Base-by-base conservation (phyloP, 2,888 invertebrate genomes). In the Tenthredo livida region DNA sequence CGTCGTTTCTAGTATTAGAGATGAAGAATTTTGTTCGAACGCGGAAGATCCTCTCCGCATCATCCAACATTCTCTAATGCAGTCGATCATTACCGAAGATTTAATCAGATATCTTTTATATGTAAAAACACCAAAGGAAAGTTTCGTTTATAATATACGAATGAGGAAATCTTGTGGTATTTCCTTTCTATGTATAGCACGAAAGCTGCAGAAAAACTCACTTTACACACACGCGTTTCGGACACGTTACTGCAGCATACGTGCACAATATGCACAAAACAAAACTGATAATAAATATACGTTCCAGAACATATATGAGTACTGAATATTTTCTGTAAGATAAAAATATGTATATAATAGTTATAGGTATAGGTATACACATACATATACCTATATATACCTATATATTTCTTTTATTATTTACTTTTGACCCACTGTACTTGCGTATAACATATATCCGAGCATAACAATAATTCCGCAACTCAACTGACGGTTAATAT, bases 91-190 rank as follows among this genome's bases (percentile, higher is more conserved):
- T n/a, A n/a, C 17, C 7, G n/a, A 1, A 54, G 54, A 54, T n/a
- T 54, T 54, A 54, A 7, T 54, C 1, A 54, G n/a, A 54, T n/a
- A 6, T 54, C n/a, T 54, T n/a, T 54, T n/a, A n/a, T 54, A n/a
- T 54, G n/a, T n/a, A 54, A 54, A 54, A n/a, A 50, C 7, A 54
- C 7, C n/a, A 7, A 6, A n/a, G 1, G 54, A 54, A 54, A 54
- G 54, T n/a, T 54, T 54, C 6, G 54, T 17, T 54, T 54, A 54
- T n/a, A 50, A 29, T 29, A 37, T 17, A 54, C 54, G 54, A 54
- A 77, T 77, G 33, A 77, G 17, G 54, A 54, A 77, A 77, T 33
- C 9, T 54, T 33, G n/a, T 29, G 77, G 29, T 77, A 73, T 77
- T 33, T n/a, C 33, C 3, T 54, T 29, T 29, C 17, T 33, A 77